phyloP scores from a whole-genome alignment of 2,797 vertebrate species.

The Cryptoblepharus egeriae region DNA sequence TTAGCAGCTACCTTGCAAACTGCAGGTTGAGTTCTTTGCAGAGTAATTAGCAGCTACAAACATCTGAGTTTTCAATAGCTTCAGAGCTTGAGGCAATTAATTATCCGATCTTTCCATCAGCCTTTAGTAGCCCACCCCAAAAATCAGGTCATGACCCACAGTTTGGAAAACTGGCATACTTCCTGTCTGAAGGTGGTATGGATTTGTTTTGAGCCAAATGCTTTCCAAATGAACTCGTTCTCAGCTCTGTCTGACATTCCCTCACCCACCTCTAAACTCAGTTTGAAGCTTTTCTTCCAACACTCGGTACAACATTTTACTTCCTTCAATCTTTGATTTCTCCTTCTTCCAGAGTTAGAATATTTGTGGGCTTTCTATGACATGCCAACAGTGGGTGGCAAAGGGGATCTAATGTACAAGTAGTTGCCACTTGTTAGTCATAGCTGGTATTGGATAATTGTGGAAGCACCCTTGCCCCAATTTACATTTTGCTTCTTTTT shows the following conservation, averaged over 20 bases:
- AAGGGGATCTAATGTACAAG: background rate
- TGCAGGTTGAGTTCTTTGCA: too few species aligned
- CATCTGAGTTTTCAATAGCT: too few species aligned
- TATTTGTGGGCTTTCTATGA: background rate
- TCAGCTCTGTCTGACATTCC: background rate
- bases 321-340: background rate
- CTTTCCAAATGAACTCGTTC: background rate
- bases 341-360: background rate
- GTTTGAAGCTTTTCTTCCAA: background rate
- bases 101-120: too few species aligned
- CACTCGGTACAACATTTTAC: background rate
- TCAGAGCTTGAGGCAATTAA: too few species aligned
- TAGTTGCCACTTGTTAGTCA: background rate
- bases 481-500: slow-evolving; percentile 17
- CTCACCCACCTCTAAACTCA: background rate
- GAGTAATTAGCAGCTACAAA: too few species aligned
- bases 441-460: too few species aligned
- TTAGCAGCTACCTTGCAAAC: too few species aligned
- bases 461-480: background rate
- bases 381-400: background rate
- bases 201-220: too few species aligned
- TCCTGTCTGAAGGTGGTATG: background rate
- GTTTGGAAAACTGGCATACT: background rate
- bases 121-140: too few species aligned
- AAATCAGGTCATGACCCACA: too few species aligned